A percentile compares a stretch with the other conserved stretches of the same genome.
These are phyloP conservation scores for Galaxea fascicularis DNA, from an alignment of 92 coral and sea anemone species.

Conservation along the genomic window DNA sequence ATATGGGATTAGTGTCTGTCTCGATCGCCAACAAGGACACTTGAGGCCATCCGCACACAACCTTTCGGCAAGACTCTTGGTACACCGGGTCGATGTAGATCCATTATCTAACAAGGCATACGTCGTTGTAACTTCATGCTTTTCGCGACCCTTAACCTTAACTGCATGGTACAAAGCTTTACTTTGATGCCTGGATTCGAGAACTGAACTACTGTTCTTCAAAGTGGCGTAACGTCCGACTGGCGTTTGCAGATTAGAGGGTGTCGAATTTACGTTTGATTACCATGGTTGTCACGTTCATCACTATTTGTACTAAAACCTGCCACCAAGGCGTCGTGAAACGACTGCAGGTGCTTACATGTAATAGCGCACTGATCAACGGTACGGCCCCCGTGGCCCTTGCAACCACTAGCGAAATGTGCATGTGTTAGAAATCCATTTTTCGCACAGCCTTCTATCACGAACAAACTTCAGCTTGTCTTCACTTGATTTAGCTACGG, in stretches of 20 bases:
- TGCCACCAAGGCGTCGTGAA: constrained; percentile 48
- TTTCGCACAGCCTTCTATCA: constrained; percentile 53
- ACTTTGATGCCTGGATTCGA: constrained; percentile 33
- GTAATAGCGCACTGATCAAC: constrained; percentile 39
- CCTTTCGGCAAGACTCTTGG: constrained; percentile 31
- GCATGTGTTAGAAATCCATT: constrained; percentile 57
- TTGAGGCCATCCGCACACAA: constrained; percentile 53
- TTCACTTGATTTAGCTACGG: constrained; percentile 41
- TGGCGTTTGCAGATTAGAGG: background rate
- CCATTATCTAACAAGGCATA: constrained; percentile 66
- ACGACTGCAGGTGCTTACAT: constrained; percentile 60
- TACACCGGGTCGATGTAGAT: constrained; percentile 73
- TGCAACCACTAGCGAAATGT: constrained; percentile 60
- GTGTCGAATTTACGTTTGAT: background rate
- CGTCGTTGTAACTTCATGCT: constrained; percentile 33
- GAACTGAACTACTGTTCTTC: background rate
- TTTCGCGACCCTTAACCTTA: constrained; percentile 63
- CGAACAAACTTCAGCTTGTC: constrained; percentile 49
- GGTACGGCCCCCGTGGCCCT: constrained; percentile 37
- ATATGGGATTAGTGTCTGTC: constrained; percentile 44
- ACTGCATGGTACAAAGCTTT: constrained; percentile 63
- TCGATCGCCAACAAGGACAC: constrained; percentile 64
- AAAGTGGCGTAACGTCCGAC: background rate
- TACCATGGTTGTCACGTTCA: background rate
- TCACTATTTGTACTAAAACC: constrained; percentile 15